Evolutionary conservation across 1,140 invertebrate species (phyloP).

Genomic region (Microplitis demolitor): DNA sequence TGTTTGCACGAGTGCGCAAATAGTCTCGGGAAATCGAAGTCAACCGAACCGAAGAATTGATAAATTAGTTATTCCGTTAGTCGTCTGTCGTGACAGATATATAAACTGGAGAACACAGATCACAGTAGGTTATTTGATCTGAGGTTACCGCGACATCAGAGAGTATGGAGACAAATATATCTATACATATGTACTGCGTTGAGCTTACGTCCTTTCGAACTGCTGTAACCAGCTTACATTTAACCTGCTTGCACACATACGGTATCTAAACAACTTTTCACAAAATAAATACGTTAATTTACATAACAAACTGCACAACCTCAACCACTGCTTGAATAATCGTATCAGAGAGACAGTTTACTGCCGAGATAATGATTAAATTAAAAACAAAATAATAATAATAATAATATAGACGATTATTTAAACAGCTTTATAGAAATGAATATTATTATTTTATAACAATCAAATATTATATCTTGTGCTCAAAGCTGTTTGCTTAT

Average conservation of each 20-base stretch:
- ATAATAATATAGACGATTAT: no score
- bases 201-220: not conserved
- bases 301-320: no score
- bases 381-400: no score
- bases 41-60: conserved; percentile 62
- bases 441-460: not conserved
- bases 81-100: conserved; percentile 40
- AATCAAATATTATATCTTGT: not conserved
- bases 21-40: conserved; percentile 54
- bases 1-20: conserved; percentile 56
- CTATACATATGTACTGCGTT: not conserved
- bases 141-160: conserved; percentile 42
- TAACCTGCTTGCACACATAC: not conserved
- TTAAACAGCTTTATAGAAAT: not conserved
- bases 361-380: no score
- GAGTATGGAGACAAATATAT: not conserved
- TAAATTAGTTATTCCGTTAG: conserved; percentile 63
- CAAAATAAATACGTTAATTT: no score
- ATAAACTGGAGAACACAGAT: conserved; percentile 1
- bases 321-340: no score
- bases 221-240: not conserved
- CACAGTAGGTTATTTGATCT: conserved; percentile 48
- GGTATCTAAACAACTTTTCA: not conserved
- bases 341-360: no score
- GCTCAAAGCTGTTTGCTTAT: conserved; percentile 5